phyloP scores from a whole-genome alignment of 2,797 vertebrate genomes.

The Heterohyrax brucei region DNA sequence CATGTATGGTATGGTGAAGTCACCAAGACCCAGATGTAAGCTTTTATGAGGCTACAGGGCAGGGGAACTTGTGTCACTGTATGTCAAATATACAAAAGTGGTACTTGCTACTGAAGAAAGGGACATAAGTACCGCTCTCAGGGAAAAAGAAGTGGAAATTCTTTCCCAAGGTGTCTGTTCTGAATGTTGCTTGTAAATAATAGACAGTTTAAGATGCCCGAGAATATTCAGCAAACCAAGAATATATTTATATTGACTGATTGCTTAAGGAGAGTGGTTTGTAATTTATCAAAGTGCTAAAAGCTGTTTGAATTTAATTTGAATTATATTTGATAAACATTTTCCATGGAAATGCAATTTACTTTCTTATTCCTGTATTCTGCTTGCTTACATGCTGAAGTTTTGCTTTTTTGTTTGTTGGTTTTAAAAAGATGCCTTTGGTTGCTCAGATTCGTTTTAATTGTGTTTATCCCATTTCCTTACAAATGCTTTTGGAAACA shows the following conservation, averaged over 20 bases:
- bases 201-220: constrained; percentile 40
- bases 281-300: constrained; percentile 85
- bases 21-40: not conserved
- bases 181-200: not conserved
- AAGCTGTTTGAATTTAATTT: constrained; percentile 83
- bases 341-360: constrained; percentile 82
- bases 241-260: constrained; percentile 60
- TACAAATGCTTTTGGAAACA: constrained; percentile 51
- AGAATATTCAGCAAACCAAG: constrained; percentile 47
- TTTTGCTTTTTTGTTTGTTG: constrained; percentile 50
- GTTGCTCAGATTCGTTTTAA: not conserved
- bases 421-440: not conserved
- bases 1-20: not conserved
- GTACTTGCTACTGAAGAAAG: not conserved
- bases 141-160: not conserved
- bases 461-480: constrained; percentile 72
- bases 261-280: constrained; percentile 64
- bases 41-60: not conserved
- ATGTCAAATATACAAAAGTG: not conserved
- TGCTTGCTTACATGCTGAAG: constrained; percentile 73
- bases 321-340: constrained; percentile 80
- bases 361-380: constrained; percentile 47
- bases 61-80: not conserved
- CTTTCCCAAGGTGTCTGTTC: not conserved
- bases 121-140: not conserved